Evolutionary conservation across 2,113 vertebrate species (phyloP), one percentile per base, ranked within the genome.

Genomic region (Saguinus imperator): DNA sequence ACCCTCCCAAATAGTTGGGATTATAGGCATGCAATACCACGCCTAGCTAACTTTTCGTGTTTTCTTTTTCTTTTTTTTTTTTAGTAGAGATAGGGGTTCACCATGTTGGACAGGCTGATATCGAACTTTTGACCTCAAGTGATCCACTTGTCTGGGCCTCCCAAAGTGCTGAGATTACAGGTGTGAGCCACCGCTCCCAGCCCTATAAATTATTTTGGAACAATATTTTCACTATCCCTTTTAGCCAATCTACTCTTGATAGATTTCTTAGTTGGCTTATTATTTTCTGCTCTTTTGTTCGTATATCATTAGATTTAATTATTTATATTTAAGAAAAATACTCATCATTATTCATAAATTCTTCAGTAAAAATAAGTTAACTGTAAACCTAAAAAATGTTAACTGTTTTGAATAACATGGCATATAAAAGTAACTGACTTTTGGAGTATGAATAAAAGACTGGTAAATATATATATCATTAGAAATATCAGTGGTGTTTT

Each of bases 11-110:
- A 11, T 29, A 64, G 58, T 27, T 64, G 58, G 25, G 58, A 64
- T 27, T 64, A 12, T 25, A 64, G 58, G 58, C 1, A 5, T 2
- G 11, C 1, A 27, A 11, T 12, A 64, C 25, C 10, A 13, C 1
- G 58, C 58, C 5, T 12, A 27, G 58, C 58, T 64, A 64, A 64
- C 11, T 64, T 64, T 64, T 64, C 29, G 10, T 64, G 27, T 52
- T 64, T 13, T 64, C 3, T 40, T 40, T 40, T 40, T 40, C 2
- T 52, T 64, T 13, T 64, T 3, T 40, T 40, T 40, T 64, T 64
- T 57, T 57, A 64, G 58, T 64, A 64, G 58, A 64, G 11, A 2
- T 6, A 5, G 25, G 27, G 12, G 27, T 13, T 29, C 58, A 64
- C 58, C 25, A 64, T 13, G 27, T 64, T 29, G 11, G 58, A 5